Conservation (phyloP, 1,140 invertebrate genomes). For the Aphelenchoides besseyi region DNA sequence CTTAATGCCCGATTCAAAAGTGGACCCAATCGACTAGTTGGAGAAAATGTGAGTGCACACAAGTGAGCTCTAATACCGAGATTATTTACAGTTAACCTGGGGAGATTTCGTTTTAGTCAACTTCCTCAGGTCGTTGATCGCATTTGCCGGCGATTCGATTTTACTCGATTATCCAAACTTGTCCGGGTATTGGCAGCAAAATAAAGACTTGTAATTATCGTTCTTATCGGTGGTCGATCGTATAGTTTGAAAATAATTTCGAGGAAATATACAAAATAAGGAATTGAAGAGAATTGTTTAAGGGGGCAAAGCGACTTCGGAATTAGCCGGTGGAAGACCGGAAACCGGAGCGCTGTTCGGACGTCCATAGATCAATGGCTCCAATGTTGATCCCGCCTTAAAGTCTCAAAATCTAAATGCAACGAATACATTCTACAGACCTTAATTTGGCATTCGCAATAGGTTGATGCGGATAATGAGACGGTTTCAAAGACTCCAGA, state of each 20-base stretch:
- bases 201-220: slow-evolving; percentile 9
- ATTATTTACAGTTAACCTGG: slow-evolving; percentile 18
- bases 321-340: background rate
- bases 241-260: background rate
- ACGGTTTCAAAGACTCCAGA: background rate
- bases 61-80: too few species aligned
- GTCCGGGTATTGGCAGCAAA: slow-evolving; percentile 5
- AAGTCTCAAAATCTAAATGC: too few species aligned
- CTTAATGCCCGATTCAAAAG: slow-evolving; percentile 11
- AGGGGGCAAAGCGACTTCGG: background rate
- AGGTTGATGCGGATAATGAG: background rate
- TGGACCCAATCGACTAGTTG: slow-evolving; percentile 6
- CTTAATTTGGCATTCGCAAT: slow-evolving; percentile 11
- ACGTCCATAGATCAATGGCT: background rate
- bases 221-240: background rate
- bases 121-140: slow-evolving; percentile 5
- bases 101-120: slow-evolving; percentile 16
- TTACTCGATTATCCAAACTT: background rate
- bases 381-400: background rate
- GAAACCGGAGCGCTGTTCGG: background rate
- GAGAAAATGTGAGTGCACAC: background rate
- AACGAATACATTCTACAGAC: background rate
- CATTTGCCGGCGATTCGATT: background rate
- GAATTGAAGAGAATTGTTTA: background rate
- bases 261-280: slow-evolving; percentile 5